These are phyloP conservation scores for Indicator indicator DNA, from an alignment of 2,113 vertebrate genomes.

Conservation along the genomic window DNA sequence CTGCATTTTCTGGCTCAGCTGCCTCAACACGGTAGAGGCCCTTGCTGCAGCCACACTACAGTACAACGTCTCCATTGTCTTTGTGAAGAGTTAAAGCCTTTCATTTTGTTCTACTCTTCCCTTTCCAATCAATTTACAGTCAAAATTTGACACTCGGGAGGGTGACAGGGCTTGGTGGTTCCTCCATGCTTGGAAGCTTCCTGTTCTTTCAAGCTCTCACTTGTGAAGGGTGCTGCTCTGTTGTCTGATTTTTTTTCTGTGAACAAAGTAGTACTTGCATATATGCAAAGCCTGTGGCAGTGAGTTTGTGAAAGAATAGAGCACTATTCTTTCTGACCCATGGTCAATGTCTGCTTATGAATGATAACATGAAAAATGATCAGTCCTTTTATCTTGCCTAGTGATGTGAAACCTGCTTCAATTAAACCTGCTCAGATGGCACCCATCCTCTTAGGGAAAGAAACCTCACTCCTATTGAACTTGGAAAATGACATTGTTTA, in stretches of 20 bases:
- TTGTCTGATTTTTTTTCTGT: neutral
- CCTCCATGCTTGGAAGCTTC: slow-evolving; percentile 23
- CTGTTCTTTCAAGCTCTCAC: slow-evolving; percentile 15
- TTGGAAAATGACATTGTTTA: neutral
- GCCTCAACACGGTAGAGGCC: neutral
- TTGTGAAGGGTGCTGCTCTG: neutral
- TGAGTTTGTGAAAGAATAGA: neutral
- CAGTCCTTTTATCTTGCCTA: neutral
- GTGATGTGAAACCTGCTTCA: neutral
- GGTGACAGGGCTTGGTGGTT: neutral
- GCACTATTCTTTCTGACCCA: neutral
- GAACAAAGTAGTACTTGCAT: neutral
- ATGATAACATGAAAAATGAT: neutral
- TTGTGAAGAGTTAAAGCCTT: slow-evolving; percentile 33
- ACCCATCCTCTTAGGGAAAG: neutral
- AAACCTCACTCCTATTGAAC: neutral
- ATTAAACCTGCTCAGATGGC: neutral
- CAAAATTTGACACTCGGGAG: slow-evolving; percentile 32
- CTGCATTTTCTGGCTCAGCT: slow-evolving; percentile 39
- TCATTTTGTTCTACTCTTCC: slow-evolving; percentile 16
- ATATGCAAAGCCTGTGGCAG: neutral
- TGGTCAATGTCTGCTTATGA: neutral
- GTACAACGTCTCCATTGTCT: slow-evolving; percentile 59
- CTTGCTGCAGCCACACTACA: slow-evolving; percentile 40
- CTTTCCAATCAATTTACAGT: slow-evolving; percentile 48